Evolutionary conservation across 2,113 vertebrate species (phyloP), one percentile per base, ranked within the genome.

Genomic region (Apodemus speciosus): DNA sequence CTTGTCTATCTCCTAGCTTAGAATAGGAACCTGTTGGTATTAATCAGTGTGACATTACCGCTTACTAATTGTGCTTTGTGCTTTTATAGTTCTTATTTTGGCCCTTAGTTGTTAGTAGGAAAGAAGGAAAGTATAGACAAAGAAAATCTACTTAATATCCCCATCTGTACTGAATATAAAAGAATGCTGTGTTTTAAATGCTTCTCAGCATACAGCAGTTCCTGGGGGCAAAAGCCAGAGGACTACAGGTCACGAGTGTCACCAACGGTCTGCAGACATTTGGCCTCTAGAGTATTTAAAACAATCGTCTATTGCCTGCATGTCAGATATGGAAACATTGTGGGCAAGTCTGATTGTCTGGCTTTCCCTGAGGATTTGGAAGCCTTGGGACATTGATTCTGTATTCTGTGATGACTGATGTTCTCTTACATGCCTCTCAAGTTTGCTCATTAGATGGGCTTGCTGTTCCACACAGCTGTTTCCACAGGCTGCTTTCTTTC

Each of bases 21-120:
- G 80, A 64, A 27, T 91, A 69, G 77, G 49, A 73, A n/a, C 81
- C 85, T 85, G 14, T 92, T 88, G 25, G 69, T 69, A 30, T 81
- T 94, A 95, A 85, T 94, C 90, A 56, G n/a, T 92, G 60, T 64
- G 81, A 15, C 15, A 64, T 96, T 88, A 69, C 30, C n/a, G 79
- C 46, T 95, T 92, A 87, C 92, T 95, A 93, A 93, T 93, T 75
- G n/a, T 95, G 60, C 46, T 60, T 88, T 93, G 60, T 92, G 72
- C 58, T 83, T 94, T 93, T 85, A 46, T 83, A 71, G 72, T 85
- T 95, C 95, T 94, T 90, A 81, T 88, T 94, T 96, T 96, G 80
- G 71, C 46, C 60, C 15, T 73, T 83, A 51, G 21, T 95, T 95
- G 95, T 96, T 90, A 93, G 95, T 94, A 58, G 92, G 58, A 64